Percentiles rank a stretch among this genome's conserved stretches.
Conservation (phyloP, 1,140 invertebrate genomes). For the Anastatus disparis region DNA sequence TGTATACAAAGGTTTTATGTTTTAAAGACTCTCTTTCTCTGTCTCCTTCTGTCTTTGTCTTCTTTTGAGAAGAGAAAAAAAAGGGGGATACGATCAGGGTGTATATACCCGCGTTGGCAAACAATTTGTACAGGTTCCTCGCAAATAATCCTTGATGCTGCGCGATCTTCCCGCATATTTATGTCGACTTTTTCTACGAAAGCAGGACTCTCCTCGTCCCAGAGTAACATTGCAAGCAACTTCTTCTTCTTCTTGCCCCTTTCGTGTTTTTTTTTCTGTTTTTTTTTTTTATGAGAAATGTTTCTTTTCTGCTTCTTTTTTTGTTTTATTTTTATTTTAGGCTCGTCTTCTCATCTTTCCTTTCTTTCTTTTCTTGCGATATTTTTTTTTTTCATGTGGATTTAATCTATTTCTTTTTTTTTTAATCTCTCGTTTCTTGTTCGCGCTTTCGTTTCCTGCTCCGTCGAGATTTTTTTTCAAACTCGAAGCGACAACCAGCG, state of each 20-base stretch:
- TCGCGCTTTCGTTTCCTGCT: no score
- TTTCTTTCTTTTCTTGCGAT: not conserved
- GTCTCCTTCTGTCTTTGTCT: not conserved
- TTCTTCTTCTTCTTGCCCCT: not conserved
- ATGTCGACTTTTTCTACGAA: conserved; percentile 22
- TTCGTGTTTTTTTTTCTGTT: not conserved
- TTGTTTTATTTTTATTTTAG: not conserved
- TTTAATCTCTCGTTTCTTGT: no score
- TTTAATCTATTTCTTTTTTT: no score
- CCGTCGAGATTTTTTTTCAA: no score
- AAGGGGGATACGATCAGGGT: no score
- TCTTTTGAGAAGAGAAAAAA: no score
- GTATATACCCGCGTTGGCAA: no score
- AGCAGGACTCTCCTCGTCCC: not conserved
- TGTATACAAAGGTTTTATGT: no score
- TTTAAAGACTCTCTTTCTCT: no score
- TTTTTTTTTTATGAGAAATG: not conserved
- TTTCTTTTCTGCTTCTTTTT: not conserved
- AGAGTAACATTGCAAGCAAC: no score
- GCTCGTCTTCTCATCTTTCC: not conserved
- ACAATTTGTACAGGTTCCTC: conserved; percentile 9
- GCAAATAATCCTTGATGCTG: conserved; percentile 25
- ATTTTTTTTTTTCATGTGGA: not conserved
- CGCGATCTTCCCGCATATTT: conserved; percentile 24
- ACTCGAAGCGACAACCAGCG: no score